phyloP scores from a whole-genome alignment of 2,797 vertebrate genomes.

The Fistularia commersonii region DNA sequence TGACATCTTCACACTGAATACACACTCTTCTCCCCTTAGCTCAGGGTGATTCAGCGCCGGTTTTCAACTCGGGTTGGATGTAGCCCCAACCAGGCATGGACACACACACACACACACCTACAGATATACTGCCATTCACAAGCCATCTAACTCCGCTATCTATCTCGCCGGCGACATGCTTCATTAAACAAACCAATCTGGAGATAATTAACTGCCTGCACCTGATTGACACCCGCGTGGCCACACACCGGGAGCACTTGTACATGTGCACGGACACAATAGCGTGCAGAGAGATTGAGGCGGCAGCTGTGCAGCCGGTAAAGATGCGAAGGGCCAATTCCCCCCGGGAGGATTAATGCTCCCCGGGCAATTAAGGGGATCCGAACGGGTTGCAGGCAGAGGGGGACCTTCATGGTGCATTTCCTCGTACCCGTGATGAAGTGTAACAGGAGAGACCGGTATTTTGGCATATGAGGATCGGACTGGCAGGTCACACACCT shows the following conservation, averaged over 20 bases:
- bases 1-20: background rate
- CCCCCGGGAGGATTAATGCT: slow-evolving; percentile 41
- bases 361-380: slow-evolving; percentile 56
- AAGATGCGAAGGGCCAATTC: slow-evolving; percentile 45
- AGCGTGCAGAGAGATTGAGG: slow-evolving; percentile 36
- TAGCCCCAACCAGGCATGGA: slow-evolving; percentile 39
- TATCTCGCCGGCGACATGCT: slow-evolving; percentile 58
- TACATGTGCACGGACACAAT: slow-evolving; percentile 17
- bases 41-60: slow-evolving; percentile 52
- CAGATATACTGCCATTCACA: slow-evolving; percentile 14
- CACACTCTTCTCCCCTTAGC: slow-evolving; percentile 21
- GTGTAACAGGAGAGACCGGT: background rate
- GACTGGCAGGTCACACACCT: slow-evolving; percentile 67
- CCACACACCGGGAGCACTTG: slow-evolving; percentile 31
- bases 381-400: slow-evolving; percentile 35
- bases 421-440: background rate
- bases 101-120: background rate
- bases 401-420: slow-evolving; percentile 6
- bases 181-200: slow-evolving; percentile 80
- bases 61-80: slow-evolving; percentile 58
- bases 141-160: slow-evolving; percentile 44
- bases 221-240: slow-evolving; percentile 37
- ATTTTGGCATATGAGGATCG: background rate
- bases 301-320: slow-evolving; percentile 28
- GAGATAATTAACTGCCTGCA: slow-evolving; percentile 74